phyloP scores from a whole-genome alignment of 2,888 invertebrate species.

The Amiota minor region DNA sequence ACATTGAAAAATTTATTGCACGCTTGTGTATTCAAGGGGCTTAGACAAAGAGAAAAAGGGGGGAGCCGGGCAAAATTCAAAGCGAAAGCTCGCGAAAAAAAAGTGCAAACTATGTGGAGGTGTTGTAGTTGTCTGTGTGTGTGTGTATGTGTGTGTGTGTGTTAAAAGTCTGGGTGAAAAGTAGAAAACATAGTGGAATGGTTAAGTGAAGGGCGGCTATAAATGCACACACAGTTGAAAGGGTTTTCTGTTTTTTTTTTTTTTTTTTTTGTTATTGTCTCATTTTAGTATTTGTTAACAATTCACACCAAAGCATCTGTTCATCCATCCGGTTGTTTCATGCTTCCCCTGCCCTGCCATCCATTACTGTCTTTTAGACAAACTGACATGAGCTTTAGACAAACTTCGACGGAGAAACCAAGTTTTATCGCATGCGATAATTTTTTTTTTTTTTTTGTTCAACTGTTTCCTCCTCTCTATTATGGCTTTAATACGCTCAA shows the following conservation, averaged over 20 bases:
- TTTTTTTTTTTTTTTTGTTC: too few species aligned
- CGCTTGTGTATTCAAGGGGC: slow-evolving; percentile 57
- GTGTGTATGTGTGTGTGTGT: too few species aligned
- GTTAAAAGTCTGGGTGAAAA: too few species aligned
- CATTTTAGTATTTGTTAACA: too few species aligned
- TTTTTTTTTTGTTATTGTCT: too few species aligned
- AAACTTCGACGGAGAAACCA: neutral
- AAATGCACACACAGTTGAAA: slow-evolving; percentile 8
- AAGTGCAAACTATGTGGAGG: neutral
- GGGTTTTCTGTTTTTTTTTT: too few species aligned
- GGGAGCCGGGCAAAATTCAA: slow-evolving; percentile 8
- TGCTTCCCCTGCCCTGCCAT: neutral
- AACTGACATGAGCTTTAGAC: slow-evolving; percentile 18
- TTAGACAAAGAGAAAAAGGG: neutral
- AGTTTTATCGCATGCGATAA: slow-evolving; percentile 13
- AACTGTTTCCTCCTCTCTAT: neutral
- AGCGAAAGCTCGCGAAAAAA: slow-evolving; percentile 39
- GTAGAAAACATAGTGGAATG: too few species aligned
- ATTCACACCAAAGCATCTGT: too few species aligned
- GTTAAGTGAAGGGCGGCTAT: neutral
- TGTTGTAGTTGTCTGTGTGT: neutral
- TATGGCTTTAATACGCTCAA: slow-evolving; percentile 17
- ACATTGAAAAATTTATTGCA: slow-evolving; percentile 72
- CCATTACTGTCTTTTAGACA: neutral
- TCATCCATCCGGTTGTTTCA: too few species aligned